Evolutionary conservation across 2,113 vertebrate species (phyloP), one percentile per base, ranked within the genome.

Genomic region (Delphinus delphis): DNA sequence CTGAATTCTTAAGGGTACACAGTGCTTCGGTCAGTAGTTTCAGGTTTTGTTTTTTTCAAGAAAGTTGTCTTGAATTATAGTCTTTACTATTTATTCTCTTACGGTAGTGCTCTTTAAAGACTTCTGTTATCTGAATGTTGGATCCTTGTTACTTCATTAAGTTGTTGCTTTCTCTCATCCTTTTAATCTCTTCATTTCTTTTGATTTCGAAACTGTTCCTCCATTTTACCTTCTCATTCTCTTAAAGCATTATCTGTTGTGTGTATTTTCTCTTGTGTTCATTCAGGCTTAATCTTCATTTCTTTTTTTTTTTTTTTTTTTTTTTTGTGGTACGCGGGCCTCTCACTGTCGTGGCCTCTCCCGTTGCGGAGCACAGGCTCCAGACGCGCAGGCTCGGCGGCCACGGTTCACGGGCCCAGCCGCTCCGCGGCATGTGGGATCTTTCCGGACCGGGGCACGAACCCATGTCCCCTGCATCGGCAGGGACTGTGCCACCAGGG

Each of bases 231-330:
- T 60, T 77, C 65, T 90, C 44, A n/a, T 87, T 97, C 10, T 93
- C 58, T 91, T 91, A 80, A 86, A 93, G 53, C 36, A 82, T 79
- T 67, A 53, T 76, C 47, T 74, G 6, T 58, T 93, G 11, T 79
- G 13, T 90, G 12, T 94, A 33, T 93, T 86, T 88, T 53, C n/a
- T 82, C 3, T 88, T 85, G 36, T 17, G 17, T 85, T 96, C 53
- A 76, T 96, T 95, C 53, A 68, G 28, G 26, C 73, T 82, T 93
- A 65, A 44, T 84, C 28, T 67, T 93, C 7, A 94, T 89, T 94
- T 94, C 33, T 73, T 0, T 44, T 44, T 10, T 44, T 9, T 53
- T 17, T 85, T 63, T 55, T 93, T 12, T 47, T 47, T 47, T 47
- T 47, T 47, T 36, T 47, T 13, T 3, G 47, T 0, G 0, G 47